Evolutionary conservation across 2,888 invertebrate genomes (phyloP).

Genomic region (Acleris literana): DNA sequence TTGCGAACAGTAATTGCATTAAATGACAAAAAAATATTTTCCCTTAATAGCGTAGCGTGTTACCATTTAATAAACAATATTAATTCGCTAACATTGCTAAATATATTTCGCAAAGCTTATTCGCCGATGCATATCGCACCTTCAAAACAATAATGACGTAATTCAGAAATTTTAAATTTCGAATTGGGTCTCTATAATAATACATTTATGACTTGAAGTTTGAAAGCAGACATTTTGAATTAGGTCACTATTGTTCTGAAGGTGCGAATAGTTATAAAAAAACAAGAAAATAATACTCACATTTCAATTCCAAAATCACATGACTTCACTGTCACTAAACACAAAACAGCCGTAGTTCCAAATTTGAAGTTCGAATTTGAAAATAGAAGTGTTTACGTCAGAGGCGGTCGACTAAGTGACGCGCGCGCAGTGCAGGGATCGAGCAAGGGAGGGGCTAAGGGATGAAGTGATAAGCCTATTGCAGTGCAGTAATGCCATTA

Average conservation of each 20-base stretch:
- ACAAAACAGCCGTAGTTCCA: not conserved
- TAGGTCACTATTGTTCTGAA: too few species aligned
- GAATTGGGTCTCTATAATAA: too few species aligned
- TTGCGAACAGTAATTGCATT: too few species aligned
- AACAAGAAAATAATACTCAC: slow-evolving; percentile 6
- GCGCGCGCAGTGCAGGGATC: slow-evolving; percentile 59
- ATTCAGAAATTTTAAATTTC: too few species aligned
- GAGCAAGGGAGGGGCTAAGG: slow-evolving; percentile 40
- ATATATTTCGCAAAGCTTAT: not conserved
- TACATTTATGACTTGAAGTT: too few species aligned
- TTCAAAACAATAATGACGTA: too few species aligned
- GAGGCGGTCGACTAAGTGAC: slow-evolving; percentile 59
- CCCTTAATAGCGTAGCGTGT: not conserved
- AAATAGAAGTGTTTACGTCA: slow-evolving; percentile 49
- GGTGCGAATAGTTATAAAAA: too few species aligned
- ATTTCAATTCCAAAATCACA: slow-evolving; percentile 14
- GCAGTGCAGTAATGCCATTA: slow-evolving; percentile 8
- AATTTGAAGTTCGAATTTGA: slow-evolving; percentile 2
- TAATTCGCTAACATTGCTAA: slow-evolving; percentile 1
- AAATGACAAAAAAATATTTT: not conserved
- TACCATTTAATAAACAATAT: not conserved
- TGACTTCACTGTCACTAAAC: slow-evolving; percentile 11
- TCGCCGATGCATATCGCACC: not conserved
- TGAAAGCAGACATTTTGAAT: too few species aligned
- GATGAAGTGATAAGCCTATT: slow-evolving; percentile 37